These are phyloP conservation scores for Momotus momota DNA, from an alignment of 2,797 vertebrate species.

Conservation along the genomic window DNA sequence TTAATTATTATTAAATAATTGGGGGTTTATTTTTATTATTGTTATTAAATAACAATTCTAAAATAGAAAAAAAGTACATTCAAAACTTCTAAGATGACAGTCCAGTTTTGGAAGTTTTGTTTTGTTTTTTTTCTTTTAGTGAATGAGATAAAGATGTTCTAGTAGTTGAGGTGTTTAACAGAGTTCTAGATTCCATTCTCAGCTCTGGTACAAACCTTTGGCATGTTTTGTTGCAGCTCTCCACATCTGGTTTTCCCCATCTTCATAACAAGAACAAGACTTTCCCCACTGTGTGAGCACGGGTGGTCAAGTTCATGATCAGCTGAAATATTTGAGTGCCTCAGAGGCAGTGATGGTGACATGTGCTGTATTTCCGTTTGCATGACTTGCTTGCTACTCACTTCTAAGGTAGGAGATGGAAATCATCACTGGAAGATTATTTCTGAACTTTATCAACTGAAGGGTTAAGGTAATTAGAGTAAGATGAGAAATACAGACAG, in stretches of 20 bases:
- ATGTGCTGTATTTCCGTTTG: not conserved
- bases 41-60: not conserved
- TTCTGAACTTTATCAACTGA: not conserved
- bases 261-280: not conserved
- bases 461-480: conserved; percentile 29
- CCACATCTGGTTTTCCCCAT: not conserved
- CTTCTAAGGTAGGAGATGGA: not conserved
- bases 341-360: not conserved
- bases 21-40: too few relatives aligned
- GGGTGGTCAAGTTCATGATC: not conserved
- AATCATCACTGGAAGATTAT: not conserved
- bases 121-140: not conserved
- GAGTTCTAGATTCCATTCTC: not conserved
- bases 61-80: not conserved
- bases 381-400: not conserved
- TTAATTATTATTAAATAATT: too few relatives aligned
- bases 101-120: not conserved
- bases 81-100: not conserved
- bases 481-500: not conserved
- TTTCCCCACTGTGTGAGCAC: not conserved
- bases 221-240: conserved; percentile 13
- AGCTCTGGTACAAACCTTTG: not conserved
- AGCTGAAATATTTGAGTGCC: not conserved
- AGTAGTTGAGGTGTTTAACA: not conserved
- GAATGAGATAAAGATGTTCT: not conserved